Base-by-base conservation (phyloP, 2,888 invertebrate species). In the Rhodophaea formosa region DNA sequence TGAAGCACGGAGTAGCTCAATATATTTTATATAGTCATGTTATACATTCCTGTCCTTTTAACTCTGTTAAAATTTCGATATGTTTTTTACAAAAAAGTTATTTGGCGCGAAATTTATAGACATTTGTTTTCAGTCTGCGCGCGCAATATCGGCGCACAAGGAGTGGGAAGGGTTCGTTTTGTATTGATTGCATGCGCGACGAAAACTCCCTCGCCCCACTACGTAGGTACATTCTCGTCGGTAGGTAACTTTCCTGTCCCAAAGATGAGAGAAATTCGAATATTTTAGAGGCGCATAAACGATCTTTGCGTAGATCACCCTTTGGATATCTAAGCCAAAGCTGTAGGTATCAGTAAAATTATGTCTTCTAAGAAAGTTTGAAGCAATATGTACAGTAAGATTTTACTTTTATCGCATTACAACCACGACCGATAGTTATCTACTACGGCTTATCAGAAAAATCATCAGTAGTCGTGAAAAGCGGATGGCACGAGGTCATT, bases 171-270 rank as follows among this genome's bases (percentile, higher is more conserved):
- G 82, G 81, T 79, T 71, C 65, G 43, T 45, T 55, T 44, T 45
- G 83, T 90, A 90, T 90, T 82, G 89, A 90, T 89, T 82, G 68
- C 71, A 70, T 72, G 79, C 78, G 78, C 79, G 76, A 72, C 68
- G 64, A 67, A 71, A 71, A 74, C 78, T 43, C 75, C 77, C 76
- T 76, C 72, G 69, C 67, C 69, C 68, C 70, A 68, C 66, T 69
- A 47, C 6, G 16, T 30, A 49, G 30, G 32, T n/a, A n/a, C n/a
- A n/a, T n/a, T n/a, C n/a, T n/a, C n/a, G n/a, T n/a, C n/a, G n/a
- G n/a, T 49, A 15, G 23, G 23, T 23, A 39, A 71, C 74, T 77
- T 79, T 72, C 74, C 75, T 67, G 70, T 71, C 73, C 71, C 58
- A 62, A 76, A 75, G 58, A 61, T 70, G 74, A 70, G 75, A 79